Conservation (phyloP, 2,888 invertebrate genomes). For the Zelleria hepariella region DNA sequence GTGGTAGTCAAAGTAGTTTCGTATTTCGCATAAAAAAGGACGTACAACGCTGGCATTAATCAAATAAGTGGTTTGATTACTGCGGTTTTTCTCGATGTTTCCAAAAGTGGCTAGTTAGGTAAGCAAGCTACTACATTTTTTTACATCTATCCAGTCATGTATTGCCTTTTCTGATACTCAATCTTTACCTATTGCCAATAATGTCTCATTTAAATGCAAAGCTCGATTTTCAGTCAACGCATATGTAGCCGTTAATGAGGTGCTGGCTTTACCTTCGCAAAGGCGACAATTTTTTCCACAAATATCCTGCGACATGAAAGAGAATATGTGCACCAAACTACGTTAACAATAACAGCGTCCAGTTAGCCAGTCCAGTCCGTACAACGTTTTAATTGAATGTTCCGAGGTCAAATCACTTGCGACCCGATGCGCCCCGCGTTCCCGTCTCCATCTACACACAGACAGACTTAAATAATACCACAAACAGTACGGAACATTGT, state of each 20-base stretch:
- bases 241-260: not conserved
- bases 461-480: not conserved
- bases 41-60: not conserved
- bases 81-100: not conserved
- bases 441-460: slow-evolving; percentile 20
- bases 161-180: not conserved
- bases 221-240: not conserved
- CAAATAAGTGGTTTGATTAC: not conserved
- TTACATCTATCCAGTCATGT: not conserved
- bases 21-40: not conserved
- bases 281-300: not conserved
- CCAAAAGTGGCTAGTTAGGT: not conserved
- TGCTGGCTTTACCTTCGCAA: not conserved
- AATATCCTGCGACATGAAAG: not conserved
- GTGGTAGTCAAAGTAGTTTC: not conserved
- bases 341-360: slow-evolving; percentile 1
- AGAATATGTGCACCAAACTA: not conserved
- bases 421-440: slow-evolving; percentile 27
- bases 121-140: not conserved
- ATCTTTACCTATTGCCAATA: not conserved
- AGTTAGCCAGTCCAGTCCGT: not conserved
- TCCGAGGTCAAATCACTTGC: slow-evolving; percentile 71
- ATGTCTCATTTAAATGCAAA: slow-evolving; percentile 3
- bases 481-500: not conserved
- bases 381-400: slow-evolving; percentile 61